Conservation (phyloP, 2,888 invertebrate genomes). For the Lutraria lutraria region DNA sequence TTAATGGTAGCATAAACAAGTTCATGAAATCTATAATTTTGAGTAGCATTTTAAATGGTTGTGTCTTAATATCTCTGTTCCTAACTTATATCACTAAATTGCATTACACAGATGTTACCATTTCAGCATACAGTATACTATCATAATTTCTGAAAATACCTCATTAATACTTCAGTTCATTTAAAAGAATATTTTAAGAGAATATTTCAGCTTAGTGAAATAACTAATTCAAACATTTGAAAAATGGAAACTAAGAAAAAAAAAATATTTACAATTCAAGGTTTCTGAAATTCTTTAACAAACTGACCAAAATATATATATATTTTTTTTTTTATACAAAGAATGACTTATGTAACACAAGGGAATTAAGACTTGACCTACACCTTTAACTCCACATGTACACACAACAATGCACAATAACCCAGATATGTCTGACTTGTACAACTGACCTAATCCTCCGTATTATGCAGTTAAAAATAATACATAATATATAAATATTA, state of each 20-base stretch:
- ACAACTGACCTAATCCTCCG: not conserved
- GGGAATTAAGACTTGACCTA: not conserved
- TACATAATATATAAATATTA: not conserved
- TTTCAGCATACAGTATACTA: too few species aligned
- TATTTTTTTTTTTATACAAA: not conserved
- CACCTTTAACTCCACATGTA: not conserved
- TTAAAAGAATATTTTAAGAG: not conserved
- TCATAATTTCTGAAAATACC: too few species aligned
- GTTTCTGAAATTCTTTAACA: not conserved
- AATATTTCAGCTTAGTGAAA: not conserved
- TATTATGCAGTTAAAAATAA: not conserved
- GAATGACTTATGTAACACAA: not conserved
- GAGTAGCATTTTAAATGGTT: not conserved
- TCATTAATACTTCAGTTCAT: too few species aligned
- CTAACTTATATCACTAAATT: not conserved
- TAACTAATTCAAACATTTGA: not conserved
- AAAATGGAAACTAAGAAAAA: not conserved
- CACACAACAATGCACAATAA: not conserved
- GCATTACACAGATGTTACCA: not conserved
- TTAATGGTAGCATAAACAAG: not conserved
- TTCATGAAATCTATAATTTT: not conserved
- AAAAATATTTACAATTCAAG: not conserved
- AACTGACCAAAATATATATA: not conserved
- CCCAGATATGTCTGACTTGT: not conserved
- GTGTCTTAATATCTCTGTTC: not conserved